A percentile compares a stretch with the other conserved stretches of the same genome.
Evolutionary conservation across 2,888 invertebrate species (phyloP).

Genomic region (Syrista parreyssii): DNA sequence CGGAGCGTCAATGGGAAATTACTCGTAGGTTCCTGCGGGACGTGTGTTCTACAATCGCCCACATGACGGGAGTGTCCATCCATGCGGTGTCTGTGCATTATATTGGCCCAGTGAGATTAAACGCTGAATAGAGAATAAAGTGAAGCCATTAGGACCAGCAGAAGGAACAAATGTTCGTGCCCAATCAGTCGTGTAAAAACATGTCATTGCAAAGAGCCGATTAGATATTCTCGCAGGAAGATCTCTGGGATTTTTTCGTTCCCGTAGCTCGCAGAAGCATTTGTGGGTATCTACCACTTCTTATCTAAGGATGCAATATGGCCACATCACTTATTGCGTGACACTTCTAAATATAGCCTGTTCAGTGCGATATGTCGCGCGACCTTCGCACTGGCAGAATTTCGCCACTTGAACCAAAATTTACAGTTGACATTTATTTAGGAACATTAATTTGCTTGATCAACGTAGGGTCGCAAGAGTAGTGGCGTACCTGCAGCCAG

Average conservation of each 20-base stretch:
- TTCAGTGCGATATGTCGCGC: conserved; percentile 25
- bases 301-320: not conserved
- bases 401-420: not conserved
- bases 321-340: conserved; percentile 22
- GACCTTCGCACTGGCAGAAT: conserved; percentile 36
- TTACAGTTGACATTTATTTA: not conserved
- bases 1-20: conserved; percentile 23
- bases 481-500: not conserved
- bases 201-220: not conserved
- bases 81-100: not conserved
- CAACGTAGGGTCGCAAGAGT: not conserved
- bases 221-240: not conserved
- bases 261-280: not conserved
- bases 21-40: conserved; percentile 14
- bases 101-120: not conserved
- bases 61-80: conserved; percentile 9
- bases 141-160: not conserved
- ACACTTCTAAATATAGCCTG: conserved; percentile 45
- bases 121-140: not conserved
- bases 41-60: conserved; percentile 8
- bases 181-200: not conserved
- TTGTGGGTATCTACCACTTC: not conserved
- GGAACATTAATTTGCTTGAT: not conserved
- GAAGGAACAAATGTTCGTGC: not conserved
- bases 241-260: not conserved